Evolutionary conservation across 37 sponge, comb jelly and placozoan genomes (phyloP).

Genomic region (Beroe ovata): DNA sequence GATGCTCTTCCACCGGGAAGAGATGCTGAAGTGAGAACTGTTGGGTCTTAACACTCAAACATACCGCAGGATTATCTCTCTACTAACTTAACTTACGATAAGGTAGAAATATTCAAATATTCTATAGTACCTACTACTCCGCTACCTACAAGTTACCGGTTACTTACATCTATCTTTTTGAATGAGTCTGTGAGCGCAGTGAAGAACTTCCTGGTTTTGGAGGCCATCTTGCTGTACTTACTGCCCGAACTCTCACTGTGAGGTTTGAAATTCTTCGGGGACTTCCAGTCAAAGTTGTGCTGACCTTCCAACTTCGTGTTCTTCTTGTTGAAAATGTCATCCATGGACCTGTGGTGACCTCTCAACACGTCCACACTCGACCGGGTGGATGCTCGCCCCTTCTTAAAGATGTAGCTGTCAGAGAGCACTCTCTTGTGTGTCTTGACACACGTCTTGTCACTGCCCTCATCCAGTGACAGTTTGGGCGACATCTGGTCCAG

Average conservation of each 20-base stretch:
- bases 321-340: neutral
- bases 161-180: conserved; percentile 35
- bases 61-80: too few species aligned
- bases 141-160: too few species aligned
- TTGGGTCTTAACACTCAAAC: neutral
- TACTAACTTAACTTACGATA: too few species aligned
- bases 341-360: neutral
- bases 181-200: conserved; percentile 30
- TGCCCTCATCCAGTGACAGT: neutral
- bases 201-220: conserved; percentile 11
- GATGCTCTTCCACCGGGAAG: conserved; percentile 58
- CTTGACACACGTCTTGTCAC: neutral
- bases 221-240: conserved; percentile 42
- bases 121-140: too few species aligned
- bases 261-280: neutral
- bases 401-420: neutral
- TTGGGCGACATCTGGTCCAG: neutral
- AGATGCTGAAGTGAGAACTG: conserved; percentile 12
- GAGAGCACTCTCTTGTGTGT: conserved; percentile 12
- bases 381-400: neutral
- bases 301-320: neutral
- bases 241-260: neutral
- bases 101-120: too few species aligned
- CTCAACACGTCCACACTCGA: neutral
- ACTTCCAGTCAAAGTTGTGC: neutral